Percentiles rank a stretch among this genome's conserved stretches.
phyloP scores from a whole-genome alignment of 2,113 vertebrate genomes.

The Anoura caudifer region DNA sequence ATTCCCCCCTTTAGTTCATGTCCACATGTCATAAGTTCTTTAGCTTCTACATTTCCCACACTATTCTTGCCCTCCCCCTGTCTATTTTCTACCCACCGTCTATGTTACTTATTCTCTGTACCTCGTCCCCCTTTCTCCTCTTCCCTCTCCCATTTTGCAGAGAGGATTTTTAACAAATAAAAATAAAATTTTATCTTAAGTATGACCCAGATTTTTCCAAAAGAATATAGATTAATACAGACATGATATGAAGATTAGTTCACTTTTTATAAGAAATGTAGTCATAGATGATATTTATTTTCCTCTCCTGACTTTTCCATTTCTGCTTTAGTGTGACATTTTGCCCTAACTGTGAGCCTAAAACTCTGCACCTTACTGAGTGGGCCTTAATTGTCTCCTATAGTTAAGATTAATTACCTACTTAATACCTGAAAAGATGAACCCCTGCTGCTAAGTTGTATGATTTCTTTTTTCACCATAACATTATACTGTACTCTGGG shows the following conservation, averaged over 20 bases:
- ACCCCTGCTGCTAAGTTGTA: conserved; percentile 54
- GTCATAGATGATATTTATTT: background rate
- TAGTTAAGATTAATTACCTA: conserved; percentile 62
- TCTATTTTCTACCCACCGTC: no score
- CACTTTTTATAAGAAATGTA: background rate
- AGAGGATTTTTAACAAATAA: background rate
- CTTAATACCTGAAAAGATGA: conserved; percentile 58
- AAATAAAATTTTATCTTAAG: background rate
- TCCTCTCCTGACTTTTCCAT: background rate
- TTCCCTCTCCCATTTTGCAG: no score
- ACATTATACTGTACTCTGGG: conserved; percentile 18
- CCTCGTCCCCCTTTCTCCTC: no score
- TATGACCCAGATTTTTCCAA: background rate
- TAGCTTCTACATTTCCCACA: no score
- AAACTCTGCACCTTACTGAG: background rate
- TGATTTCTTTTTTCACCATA: conserved; percentile 46
- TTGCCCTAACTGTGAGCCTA: background rate
- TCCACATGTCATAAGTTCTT: no score
- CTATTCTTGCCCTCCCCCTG: no score
- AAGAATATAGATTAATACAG: background rate
- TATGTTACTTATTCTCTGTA: no score
- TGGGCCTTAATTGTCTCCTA: conserved; percentile 44
- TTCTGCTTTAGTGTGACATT: background rate
- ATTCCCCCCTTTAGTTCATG: no score
- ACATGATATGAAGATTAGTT: background rate